These are phyloP conservation scores for Trachurus trachurus DNA, from an alignment of 2,797 vertebrate genomes.

Conservation along the genomic window DNA sequence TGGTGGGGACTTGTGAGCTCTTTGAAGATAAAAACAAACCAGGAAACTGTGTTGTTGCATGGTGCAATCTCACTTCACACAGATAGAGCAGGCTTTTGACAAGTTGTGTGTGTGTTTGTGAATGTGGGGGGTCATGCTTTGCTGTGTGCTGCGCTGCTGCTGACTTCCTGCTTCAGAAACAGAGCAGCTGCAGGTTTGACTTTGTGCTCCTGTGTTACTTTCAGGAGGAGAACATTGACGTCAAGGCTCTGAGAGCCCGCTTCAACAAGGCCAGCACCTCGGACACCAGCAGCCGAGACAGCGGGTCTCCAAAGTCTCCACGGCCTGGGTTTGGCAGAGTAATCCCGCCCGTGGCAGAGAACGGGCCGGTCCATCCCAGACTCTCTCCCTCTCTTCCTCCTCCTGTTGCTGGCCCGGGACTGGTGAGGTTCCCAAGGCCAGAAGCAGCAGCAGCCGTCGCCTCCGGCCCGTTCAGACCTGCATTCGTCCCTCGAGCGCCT, in stretches of 20 bases:
- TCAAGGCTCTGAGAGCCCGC: conserved; percentile 83
- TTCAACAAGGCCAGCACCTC: conserved; percentile 76
- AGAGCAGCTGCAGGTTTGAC: conserved; percentile 39
- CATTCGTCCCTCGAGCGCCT: conserved; percentile 58
- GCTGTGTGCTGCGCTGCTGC: conserved; percentile 50
- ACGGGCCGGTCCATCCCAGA: conserved; percentile 60
- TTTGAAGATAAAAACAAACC: conserved; percentile 45
- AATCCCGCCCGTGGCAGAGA: conserved; percentile 43
- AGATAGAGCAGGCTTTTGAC: conserved; percentile 33
- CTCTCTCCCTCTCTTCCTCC: conserved; percentile 33
- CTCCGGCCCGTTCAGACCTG: conserved; percentile 18
- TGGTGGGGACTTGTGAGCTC: conserved; percentile 14
- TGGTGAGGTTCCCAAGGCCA: conserved; percentile 38
- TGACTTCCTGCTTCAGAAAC: conserved; percentile 72
- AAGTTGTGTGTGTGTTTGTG: conserved; percentile 21
- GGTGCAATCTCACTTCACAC: conserved; percentile 40
- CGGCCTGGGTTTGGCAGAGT: conserved; percentile 59
- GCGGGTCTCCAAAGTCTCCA: conserved; percentile 67
- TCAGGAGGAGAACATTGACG: conserved; percentile 83
- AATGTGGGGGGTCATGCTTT: conserved; percentile 52
- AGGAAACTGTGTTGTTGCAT: conserved; percentile 68
- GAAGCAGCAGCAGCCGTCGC: conserved; percentile 22
- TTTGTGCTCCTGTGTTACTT: conserved; percentile 45
- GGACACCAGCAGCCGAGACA: conserved; percentile 67
- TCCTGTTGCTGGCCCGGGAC: conserved; percentile 27